phyloP scores from a whole-genome alignment of 2,113 vertebrate species.

The Lamprotornis superbus region DNA sequence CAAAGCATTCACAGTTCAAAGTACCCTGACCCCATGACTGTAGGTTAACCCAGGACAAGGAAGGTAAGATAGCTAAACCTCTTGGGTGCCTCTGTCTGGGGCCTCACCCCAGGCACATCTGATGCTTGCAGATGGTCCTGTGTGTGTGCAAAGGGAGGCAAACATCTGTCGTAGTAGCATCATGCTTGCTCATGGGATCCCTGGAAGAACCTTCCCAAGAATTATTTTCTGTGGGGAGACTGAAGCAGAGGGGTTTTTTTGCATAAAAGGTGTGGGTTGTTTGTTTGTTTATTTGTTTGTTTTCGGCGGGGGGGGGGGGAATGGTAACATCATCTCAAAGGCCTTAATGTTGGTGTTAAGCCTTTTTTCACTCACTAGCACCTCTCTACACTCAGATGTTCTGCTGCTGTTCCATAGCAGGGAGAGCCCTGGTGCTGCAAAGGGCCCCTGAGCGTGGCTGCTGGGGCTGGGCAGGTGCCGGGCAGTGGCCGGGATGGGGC shows the following conservation, averaged over 20 bases:
- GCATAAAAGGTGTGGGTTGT: not conserved
- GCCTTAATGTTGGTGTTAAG: not conserved
- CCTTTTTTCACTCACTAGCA: not conserved
- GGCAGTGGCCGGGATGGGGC: not conserved
- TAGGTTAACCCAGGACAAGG: not conserved
- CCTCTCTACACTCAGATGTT: rapidly evolving
- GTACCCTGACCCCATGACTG: rapidly evolving
- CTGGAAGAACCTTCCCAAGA: not conserved
- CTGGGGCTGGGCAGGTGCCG: not conserved
- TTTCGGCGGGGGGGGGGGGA: rapidly evolving
- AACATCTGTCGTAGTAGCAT: not conserved
- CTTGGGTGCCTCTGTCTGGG: not conserved
- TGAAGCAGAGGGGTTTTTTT: not conserved
- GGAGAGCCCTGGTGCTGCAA: not conserved
- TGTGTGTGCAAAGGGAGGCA: not conserved
- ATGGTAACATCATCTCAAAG: not conserved
- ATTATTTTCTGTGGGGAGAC: not conserved
- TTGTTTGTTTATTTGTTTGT: not conserved
- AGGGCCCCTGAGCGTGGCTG: too few species aligned
- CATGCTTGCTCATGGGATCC: rapidly evolving
- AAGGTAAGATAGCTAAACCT: not conserved
- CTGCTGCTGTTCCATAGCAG: rapidly evolving
- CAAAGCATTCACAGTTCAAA: not conserved
- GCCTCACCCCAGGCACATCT: not conserved
- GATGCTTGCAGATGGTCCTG: not conserved